These are phyloP conservation scores for Eolophus roseicapilla DNA, from an alignment of 2,113 vertebrate genomes.

Conservation along the genomic window DNA sequence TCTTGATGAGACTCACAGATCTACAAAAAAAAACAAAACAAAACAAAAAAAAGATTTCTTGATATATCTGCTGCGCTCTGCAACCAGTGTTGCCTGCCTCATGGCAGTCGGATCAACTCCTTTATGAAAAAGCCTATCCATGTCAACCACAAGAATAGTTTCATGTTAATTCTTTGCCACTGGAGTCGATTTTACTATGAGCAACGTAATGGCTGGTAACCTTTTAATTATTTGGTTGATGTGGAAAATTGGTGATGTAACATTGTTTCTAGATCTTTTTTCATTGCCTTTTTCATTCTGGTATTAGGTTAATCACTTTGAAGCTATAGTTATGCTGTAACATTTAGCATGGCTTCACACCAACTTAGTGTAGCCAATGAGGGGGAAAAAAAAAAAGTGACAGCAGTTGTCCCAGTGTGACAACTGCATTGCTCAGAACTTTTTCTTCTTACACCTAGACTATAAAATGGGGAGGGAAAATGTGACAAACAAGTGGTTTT, in stretches of 20 bases:
- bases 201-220: conserved; percentile 86
- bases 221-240: conserved; percentile 94
- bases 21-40: conserved; percentile 81
- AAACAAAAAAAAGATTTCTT: conserved; percentile 74
- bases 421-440: conserved; percentile 83
- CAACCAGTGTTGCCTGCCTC: conserved; percentile 90
- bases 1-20: conserved; percentile 93
- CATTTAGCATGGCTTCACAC: conserved; percentile 99
- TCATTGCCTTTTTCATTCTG: conserved; percentile 95
- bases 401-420: conserved; percentile 84
- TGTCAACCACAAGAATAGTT: conserved; percentile 87
- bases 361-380: conserved; percentile 91
- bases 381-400: conserved; percentile 72
- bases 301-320: conserved; percentile 91
- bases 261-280: conserved; percentile 93
- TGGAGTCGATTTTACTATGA: conserved; percentile 89
- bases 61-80: conserved; percentile 90
- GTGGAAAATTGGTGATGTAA: conserved; percentile 95
- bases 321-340: conserved; percentile 98
- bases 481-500: conserved; percentile 87
- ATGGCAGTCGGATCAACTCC: conserved; percentile 85
- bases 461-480: conserved; percentile 83
- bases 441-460: conserved; percentile 85
- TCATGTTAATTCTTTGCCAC: conserved; percentile 86
- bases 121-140: conserved; percentile 83